phyloP scores from a whole-genome alignment of 2,888 invertebrate species.

The Dinocampus coccinellae region DNA sequence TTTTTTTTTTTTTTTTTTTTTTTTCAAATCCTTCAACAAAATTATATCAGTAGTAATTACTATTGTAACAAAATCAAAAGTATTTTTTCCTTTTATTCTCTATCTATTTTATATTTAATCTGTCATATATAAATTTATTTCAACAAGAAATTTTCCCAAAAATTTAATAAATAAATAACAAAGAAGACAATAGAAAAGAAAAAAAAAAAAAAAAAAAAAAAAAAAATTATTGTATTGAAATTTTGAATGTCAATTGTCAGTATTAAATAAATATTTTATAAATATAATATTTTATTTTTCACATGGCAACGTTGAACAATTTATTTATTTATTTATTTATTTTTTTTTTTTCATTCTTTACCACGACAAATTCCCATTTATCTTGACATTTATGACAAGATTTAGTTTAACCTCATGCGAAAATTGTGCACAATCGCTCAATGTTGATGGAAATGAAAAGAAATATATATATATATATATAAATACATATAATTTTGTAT shows the following conservation, averaged over 20 bases:
- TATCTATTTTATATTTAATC: background rate
- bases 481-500: too few relatives aligned
- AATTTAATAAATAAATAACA: too few relatives aligned
- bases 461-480: too few relatives aligned
- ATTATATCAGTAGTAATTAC: conserved; percentile 51
- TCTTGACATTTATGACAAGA: conserved; percentile 6
- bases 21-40: conserved; percentile 27
- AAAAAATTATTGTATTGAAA: background rate
- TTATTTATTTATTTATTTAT: too few relatives aligned
- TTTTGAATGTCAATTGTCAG: background rate
- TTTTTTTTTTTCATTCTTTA: too few relatives aligned
- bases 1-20: too few relatives aligned
- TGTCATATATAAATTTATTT: background rate
- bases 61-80: conserved; percentile 40
- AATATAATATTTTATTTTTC: conserved; percentile 6
- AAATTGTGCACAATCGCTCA: background rate
- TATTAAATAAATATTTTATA: background rate
- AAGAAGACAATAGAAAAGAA: too few relatives aligned
- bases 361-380: background rate
- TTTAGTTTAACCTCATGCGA: conserved; percentile 5
- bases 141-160: too few relatives aligned
- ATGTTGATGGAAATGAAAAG: background rate
- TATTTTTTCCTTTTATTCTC: background rate
- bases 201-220: too few relatives aligned
- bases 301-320: conserved; percentile 20